Evolutionary conservation across 2,888 invertebrate genomes (phyloP).

Genomic region (Eristalis tenax): DNA sequence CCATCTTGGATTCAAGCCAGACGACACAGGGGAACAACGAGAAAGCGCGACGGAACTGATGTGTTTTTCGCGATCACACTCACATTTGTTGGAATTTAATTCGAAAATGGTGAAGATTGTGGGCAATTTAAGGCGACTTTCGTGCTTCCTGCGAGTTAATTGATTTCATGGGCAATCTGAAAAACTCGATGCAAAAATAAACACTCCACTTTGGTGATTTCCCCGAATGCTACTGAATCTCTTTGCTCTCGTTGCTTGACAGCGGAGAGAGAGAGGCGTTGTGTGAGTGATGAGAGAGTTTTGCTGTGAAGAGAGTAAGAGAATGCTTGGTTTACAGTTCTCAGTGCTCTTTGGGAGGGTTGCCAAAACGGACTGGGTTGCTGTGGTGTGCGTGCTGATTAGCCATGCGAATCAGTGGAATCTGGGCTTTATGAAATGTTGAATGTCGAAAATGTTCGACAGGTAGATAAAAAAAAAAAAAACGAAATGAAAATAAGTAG

Average conservation of each 20-base stretch:
- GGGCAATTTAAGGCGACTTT: neutral
- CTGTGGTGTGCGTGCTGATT: too few relatives aligned
- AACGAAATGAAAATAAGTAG: too few relatives aligned
- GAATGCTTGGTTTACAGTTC: neutral
- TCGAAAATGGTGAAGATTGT: neutral
- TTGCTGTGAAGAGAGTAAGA: neutral
- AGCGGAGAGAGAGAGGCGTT: neutral
- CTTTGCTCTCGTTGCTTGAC: neutral
- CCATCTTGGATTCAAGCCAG: neutral
- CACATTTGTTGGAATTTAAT: neutral
- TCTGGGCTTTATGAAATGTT: too few relatives aligned
- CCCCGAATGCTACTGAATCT: neutral
- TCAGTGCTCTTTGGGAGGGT: neutral
- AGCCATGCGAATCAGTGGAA: too few relatives aligned
- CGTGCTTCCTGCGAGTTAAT: neutral
- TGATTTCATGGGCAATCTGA: neutral
- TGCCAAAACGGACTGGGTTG: neutral
- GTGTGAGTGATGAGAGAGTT: neutral
- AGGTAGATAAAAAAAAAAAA: too few relatives aligned
- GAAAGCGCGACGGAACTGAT: neutral
- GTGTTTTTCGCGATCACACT: neutral
- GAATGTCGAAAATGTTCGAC: too few relatives aligned
- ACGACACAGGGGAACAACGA: neutral
- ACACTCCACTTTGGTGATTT: neutral
- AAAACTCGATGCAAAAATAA: neutral